phyloP scores from a whole-genome alignment of 2,888 invertebrate genomes.

The Mesochorus sp. region DNA sequence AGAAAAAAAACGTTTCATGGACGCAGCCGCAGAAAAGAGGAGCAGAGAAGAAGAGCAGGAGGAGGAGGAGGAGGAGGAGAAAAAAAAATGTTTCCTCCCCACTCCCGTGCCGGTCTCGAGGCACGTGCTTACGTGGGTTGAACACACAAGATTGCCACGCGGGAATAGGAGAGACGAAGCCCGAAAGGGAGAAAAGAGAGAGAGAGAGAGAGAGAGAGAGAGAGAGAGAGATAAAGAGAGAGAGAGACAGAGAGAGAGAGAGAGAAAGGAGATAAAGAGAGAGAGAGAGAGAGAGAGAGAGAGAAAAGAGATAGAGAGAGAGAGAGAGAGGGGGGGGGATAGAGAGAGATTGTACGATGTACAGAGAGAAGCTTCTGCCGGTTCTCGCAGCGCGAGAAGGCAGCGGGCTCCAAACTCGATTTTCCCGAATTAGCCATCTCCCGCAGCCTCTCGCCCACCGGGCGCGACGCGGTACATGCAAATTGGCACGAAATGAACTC shows the following conservation, averaged over 20 bases:
- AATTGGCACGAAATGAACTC: constrained; percentile 81
- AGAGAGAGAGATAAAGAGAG: constrained; percentile 62
- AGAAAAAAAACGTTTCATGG: constrained; percentile 26
- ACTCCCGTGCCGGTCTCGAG: constrained; percentile 28
- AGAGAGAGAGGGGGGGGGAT: too few relatives aligned
- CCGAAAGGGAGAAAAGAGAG: constrained; percentile 62
- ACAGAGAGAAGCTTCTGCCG: too few relatives aligned
- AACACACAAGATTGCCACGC: constrained; percentile 40
- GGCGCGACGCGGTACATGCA: constrained; percentile 77
- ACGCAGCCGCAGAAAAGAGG: constrained; percentile 19
- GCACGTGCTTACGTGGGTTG: constrained; percentile 57
- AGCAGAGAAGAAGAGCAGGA: neutral
- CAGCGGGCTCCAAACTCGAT: constrained; percentile 78
- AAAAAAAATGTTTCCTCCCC: constrained; percentile 38
- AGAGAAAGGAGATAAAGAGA: constrained; percentile 29
- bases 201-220: constrained; percentile 27
- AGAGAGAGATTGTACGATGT: too few relatives aligned
- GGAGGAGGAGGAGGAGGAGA: neutral
- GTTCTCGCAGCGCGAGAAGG: constrained; percentile 64
- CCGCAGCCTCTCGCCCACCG: constrained; percentile 52
- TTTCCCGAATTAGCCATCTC: constrained; percentile 76
- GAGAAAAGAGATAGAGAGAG: too few relatives aligned
- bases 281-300: constrained; percentile 64
- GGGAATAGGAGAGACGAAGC: constrained; percentile 17
- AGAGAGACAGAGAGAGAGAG: constrained; percentile 31